Percentiles rank a stretch among this genome's conserved stretches.
These are phyloP conservation scores for Styela clava DNA, from an alignment of 23 tunicate species.

Conservation along the genomic window DNA sequence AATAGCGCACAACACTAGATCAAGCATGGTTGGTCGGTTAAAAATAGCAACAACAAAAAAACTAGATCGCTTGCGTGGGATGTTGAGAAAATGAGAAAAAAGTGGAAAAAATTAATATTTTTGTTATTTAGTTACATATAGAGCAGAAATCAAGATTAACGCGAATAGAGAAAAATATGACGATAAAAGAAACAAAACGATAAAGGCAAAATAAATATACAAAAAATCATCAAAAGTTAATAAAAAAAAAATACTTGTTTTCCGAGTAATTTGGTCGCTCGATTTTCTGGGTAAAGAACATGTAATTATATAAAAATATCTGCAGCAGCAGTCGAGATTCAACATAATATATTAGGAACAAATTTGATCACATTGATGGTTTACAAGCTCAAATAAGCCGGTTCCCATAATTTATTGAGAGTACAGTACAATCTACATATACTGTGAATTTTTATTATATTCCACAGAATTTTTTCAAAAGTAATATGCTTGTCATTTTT, in stretches of 20 bases:
- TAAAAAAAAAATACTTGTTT: too few relatives aligned
- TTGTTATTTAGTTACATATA: background rate
- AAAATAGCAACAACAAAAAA: background rate
- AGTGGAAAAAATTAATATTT: background rate
- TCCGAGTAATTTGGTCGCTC: background rate
- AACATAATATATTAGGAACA: background rate
- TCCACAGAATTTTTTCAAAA: too few relatives aligned
- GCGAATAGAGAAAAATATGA: background rate
- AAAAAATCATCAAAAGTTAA: background rate
- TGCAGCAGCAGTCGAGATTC: background rate
- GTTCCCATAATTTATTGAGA: too few relatives aligned
- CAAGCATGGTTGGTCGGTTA: background rate
- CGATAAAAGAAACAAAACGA: background rate
- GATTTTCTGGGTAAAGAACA: background rate
- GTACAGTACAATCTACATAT: too few relatives aligned
- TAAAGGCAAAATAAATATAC: background rate
- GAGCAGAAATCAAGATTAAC: background rate
- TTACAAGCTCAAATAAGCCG: too few relatives aligned
- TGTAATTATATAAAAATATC: background rate
- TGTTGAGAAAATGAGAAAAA: background rate
- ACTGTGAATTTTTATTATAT: too few relatives aligned
- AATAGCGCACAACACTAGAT: background rate
- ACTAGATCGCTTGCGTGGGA: background rate
- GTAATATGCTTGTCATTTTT: too few relatives aligned
- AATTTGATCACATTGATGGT: too few relatives aligned